These are phyloP conservation scores for Venustoraphidia nigricollis DNA, from an alignment of 2,888 invertebrate genomes.

Conservation along the genomic window DNA sequence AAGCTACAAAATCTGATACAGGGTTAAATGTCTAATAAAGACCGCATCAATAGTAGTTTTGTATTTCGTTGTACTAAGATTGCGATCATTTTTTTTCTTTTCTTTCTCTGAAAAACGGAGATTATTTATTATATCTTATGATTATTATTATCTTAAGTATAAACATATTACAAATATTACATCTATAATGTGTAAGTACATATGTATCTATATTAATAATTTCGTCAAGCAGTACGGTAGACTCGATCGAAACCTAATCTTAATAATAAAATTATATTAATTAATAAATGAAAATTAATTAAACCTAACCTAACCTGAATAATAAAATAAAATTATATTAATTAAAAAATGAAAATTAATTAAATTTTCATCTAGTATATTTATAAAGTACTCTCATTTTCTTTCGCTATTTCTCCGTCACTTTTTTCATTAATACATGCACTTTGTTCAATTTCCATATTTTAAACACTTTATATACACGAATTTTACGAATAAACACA, in stretches of 20 bases:
- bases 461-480: slow-evolving; percentile 1
- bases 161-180: no score
- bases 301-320: neutral
- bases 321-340: neutral
- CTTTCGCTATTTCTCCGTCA: slow-evolving; percentile 1
- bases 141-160: no score
- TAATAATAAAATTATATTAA: neutral
- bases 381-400: slow-evolving; percentile 1
- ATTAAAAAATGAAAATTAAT: slow-evolving; percentile 1
- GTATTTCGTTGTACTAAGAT: no score
- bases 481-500: slow-evolving; percentile 1
- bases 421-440: slow-evolving; percentile 1
- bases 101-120: no score
- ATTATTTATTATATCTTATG: no score
- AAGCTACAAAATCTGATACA: no score
- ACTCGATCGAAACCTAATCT: neutral
- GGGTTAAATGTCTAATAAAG: no score
- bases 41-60: no score
- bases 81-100: no score
- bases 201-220: neutral
- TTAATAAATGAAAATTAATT: slow-evolving; percentile 1
- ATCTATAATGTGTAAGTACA: no score
- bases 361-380: slow-evolving; percentile 2
- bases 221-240: neutral
- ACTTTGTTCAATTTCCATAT: slow-evolving; percentile 1